Base-by-base conservation (phyloP, 2,797 vertebrate species). In the Phoebastria nigripes region DNA sequence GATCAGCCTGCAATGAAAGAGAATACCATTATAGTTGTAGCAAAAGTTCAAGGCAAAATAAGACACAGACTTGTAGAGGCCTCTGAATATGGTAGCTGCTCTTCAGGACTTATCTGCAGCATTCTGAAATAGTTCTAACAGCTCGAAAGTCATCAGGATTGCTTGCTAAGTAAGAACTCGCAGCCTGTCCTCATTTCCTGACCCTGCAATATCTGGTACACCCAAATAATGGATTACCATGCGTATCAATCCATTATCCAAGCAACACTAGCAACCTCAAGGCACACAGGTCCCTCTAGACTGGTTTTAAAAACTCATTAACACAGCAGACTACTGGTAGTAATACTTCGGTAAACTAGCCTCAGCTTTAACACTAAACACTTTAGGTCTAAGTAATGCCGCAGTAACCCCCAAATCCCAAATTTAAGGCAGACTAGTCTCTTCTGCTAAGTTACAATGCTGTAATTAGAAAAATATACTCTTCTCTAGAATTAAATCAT, bases 1-100 rank as follows among this genome's bases (percentile, higher is more conserved):
- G 99, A 98, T 99, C 99, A 98, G 99, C 99, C 99, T 99, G 98
- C 41, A 98, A 98, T 41, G 91, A n/a, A 92, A 89, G 73, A 90
- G 76, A 95, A 25, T 8, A 96, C 16, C 2, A 31, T 97, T 97
- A 93, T 0, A 91, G 29, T 14, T 51, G 31, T 2, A 88, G 56
- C 61, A 74, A 52, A 87, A 92, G 47, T 82, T 62, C 72, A 88
- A 87, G 29, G 47, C 31, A 89, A 94, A 94, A 8, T 16, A 37
- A 84, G 25, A 29, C 25, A 70, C 8, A 29, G 19, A 81, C 26
- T 67, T 61, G 10, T 35, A 87, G 16, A 73, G 5, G 20, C 7
- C 35, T 63, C 42, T 29, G 7, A 80, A 54, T 12, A 33, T 2
- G 9, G 22, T 1, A 77, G 31, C 12, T 71, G 46, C 11, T 67